Evolutionary conservation across 2,888 invertebrate species (phyloP).

Genomic region (Erannis defoliaria): DNA sequence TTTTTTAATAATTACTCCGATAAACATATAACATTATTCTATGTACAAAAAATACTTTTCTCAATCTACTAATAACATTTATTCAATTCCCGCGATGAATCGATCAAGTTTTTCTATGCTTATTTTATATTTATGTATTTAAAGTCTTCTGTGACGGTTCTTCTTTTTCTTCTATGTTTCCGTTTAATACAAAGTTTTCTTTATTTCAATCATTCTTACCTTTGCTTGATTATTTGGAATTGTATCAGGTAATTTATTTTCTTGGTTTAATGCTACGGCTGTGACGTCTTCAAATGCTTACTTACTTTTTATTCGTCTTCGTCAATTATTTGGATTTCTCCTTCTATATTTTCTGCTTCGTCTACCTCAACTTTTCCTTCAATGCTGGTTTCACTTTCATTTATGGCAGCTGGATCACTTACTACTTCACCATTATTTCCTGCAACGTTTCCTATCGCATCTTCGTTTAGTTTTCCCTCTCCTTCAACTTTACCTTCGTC

Average conservation of each 20-base stretch:
- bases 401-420: background rate
- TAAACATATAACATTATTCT: too few species aligned
- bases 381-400: background rate
- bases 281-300: background rate
- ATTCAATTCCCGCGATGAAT: background rate
- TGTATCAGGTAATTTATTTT: too few species aligned
- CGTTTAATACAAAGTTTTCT: too few species aligned
- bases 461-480: background rate
- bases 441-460: background rate
- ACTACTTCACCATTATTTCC: background rate
- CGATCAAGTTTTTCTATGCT: background rate
- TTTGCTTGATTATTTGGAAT: too few species aligned
- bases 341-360: background rate
- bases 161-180: background rate
- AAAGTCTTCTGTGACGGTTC: background rate
- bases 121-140: background rate
- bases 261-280: background rate
- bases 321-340: background rate
- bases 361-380: background rate
- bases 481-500: background rate
- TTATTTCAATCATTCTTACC: too few species aligned
- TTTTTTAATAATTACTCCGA: too few species aligned
- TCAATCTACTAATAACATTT: background rate
- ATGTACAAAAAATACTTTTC: too few species aligned
- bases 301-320: too few species aligned